Percentiles rank a stretch among this genome's conserved stretches.
Evolutionary conservation across 1,140 invertebrate genomes (phyloP).

Genomic region (Drosophila dunni): DNA sequence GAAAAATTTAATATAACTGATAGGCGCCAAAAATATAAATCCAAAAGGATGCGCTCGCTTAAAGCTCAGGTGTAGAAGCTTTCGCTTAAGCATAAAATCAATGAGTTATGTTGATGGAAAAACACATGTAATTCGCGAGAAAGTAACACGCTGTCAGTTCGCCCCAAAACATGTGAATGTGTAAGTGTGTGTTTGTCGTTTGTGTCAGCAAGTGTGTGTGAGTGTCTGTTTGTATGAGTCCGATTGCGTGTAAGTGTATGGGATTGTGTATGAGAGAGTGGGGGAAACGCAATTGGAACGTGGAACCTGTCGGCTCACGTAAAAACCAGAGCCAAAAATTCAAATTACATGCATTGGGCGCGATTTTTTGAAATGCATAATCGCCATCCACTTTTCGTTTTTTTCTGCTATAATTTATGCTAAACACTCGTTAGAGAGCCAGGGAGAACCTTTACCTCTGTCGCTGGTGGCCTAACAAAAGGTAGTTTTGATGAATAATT

Average conservation of each 20-base stretch:
- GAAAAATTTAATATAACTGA: constrained; percentile 40
- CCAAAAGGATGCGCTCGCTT: constrained; percentile 16
- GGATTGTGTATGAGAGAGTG: constrained; percentile 41
- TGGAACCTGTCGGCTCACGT: constrained; percentile 71
- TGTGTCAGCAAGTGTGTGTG: constrained; percentile 32
- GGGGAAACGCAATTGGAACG: constrained; percentile 53
- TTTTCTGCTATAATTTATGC: constrained; percentile 65
- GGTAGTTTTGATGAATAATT: constrained; percentile 61
- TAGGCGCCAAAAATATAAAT: constrained; percentile 58
- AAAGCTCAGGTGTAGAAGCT: not conserved
- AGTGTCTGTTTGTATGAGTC: constrained; percentile 31
- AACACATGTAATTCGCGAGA: constrained; percentile 83
- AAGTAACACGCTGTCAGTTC: constrained; percentile 82
- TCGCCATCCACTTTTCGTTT: constrained; percentile 47
- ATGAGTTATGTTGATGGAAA: constrained; percentile 47
- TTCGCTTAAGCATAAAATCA: constrained; percentile 20
- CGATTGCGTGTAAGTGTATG: constrained; percentile 40
- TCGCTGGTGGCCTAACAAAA: constrained; percentile 18
- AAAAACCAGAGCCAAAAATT: constrained; percentile 72
- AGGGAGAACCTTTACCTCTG: constrained; percentile 44
- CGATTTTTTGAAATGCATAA: constrained; percentile 80
- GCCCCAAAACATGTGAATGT: constrained; percentile 57
- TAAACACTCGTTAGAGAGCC: constrained; percentile 41
- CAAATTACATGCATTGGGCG: constrained; percentile 74
- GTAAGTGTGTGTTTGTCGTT: constrained; percentile 26